A percentile compares a stretch with the other conserved stretches of the same genome.
These are phyloP conservation scores for Sebastes hubbsi DNA, from an alignment of 2,797 vertebrate species.

Conservation along the genomic window DNA sequence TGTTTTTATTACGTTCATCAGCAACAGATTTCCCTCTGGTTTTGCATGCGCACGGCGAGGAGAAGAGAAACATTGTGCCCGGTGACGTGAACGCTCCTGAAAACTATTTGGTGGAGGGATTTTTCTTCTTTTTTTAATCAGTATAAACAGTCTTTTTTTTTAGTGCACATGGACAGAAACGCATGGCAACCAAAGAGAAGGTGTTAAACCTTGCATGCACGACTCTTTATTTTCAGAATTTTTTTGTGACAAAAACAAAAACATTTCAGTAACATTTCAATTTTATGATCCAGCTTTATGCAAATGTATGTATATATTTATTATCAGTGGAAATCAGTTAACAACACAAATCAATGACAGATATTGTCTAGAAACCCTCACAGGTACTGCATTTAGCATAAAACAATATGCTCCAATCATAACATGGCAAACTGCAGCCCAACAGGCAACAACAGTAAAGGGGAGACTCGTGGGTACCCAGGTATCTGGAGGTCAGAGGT, in stretches of 20 bases:
- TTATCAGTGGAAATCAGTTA: too few species aligned
- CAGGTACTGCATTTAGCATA: too few species aligned
- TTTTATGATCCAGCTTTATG: too few species aligned
- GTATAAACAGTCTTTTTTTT: conserved; percentile 20
- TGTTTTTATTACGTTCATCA: conserved; percentile 76
- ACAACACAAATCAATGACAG: too few species aligned
- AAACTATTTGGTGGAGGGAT: not conserved
- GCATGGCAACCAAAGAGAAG: not conserved
- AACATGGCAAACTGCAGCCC: too few species aligned
- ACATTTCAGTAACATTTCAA: not conserved
- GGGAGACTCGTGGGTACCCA: too few species aligned
- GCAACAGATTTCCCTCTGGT: conserved; percentile 71
- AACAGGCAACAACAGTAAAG: too few species aligned
- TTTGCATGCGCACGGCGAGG: conserved; percentile 8
- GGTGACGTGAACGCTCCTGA: not conserved
- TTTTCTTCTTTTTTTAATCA: not conserved
- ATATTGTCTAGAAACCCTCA: too few species aligned
- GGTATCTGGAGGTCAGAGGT: too few species aligned
- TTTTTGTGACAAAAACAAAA: not conserved
- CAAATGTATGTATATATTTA: too few species aligned
- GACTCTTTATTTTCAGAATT: too few species aligned
- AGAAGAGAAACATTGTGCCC: conserved; percentile 12
- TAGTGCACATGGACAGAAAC: not conserved
- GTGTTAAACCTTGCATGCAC: not conserved
- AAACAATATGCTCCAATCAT: too few species aligned